Percentiles rank a stretch among this genome's conserved stretches.
phyloP scores from a whole-genome alignment of 53 echinoderm and acorn worm species.

The Zoroaster sp. region DNA sequence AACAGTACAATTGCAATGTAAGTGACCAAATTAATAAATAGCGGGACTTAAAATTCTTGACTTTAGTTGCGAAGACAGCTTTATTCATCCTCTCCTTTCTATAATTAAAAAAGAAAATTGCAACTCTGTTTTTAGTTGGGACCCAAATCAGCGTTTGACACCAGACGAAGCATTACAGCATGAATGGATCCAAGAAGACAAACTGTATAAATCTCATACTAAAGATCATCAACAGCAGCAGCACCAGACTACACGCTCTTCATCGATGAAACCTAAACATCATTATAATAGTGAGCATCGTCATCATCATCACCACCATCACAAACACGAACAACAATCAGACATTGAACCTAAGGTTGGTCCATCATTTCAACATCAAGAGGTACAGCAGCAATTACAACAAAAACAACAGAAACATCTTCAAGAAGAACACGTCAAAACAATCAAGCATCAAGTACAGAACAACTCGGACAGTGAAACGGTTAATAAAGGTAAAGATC shows the following conservation, averaged over 20 bases:
- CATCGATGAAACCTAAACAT: slow-evolving; percentile 16
- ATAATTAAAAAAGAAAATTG: no score
- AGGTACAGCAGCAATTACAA: slow-evolving; percentile 51
- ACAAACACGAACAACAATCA: slow-evolving; percentile 48
- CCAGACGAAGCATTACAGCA: slow-evolving; percentile 93
- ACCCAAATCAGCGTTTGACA: slow-evolving; percentile 80
- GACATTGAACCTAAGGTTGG: neutral
- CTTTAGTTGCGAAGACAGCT: no score
- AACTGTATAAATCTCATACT: slow-evolving; percentile 62
- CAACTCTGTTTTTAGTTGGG: slow-evolving; percentile 83
- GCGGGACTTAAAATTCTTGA: no score
- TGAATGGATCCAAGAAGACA: slow-evolving; percentile 90
- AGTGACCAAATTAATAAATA: no score
- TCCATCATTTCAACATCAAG: slow-evolving; percentile 1
- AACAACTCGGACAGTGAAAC: slow-evolving; percentile 35
- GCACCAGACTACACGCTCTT: neutral
- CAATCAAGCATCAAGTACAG: neutral
- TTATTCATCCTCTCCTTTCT: no score
- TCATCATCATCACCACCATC: slow-evolving; percentile 58
- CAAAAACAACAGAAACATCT: neutral
- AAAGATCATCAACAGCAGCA: slow-evolving; percentile 56
- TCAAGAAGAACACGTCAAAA: slow-evolving; percentile 31
- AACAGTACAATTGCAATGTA: no score
- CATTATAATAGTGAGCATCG: neutral
- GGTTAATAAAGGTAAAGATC: neutral